Evolutionary conservation across 2,888 invertebrate species (phyloP), one percentile per base, ranked within the genome.

Genomic region (Muschampia staudingeri): DNA sequence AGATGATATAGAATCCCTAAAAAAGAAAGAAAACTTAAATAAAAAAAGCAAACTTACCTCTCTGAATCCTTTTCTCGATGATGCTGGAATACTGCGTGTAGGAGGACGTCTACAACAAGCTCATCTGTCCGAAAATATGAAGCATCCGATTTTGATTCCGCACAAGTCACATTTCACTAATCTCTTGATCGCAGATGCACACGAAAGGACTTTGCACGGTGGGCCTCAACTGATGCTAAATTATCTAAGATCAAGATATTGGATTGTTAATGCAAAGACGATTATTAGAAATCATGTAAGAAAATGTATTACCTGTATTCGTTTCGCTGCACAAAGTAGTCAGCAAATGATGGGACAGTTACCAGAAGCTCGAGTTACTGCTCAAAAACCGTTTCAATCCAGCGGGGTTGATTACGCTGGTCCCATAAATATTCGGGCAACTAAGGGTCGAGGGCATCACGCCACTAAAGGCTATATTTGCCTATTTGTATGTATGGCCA

Each of bases 291-390:
- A 40, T 37, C 30, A 78, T 9, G 71, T 78, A 71, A 56, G 78
- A 16, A 78, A 61, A 9, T 78, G 78, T 71, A 37, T 78, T 9
- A 56, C 1, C 0, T 78, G 71, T 25, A 30, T 71, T 56, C 70
- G 78, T n/a, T n/a, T 71, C 34, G 56, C 70, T 5, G 52, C 78
- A n/a, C 69, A 52, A 19, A 70, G 70, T 70, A 78, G n/a, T 34
- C 56, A 80, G 8, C 87, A 82, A 48, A 65, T 85, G 7, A 89
- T 89, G 88, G 87, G 84, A 14, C 71, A 85, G 9, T 67, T 90
- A 44, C 81, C 83, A 11, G n/a, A 42, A 12, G 44, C 65, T 0
- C 71, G 85, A 52, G 76, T 84, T 12, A 81, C 78, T 5, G 73
- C 80, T 19, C 40, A 65, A 1, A 44, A 78, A 61, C 81, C 83